Evolutionary conservation across 2,113 vertebrate species (phyloP).

Genomic region (Centropus unirufus): DNA sequence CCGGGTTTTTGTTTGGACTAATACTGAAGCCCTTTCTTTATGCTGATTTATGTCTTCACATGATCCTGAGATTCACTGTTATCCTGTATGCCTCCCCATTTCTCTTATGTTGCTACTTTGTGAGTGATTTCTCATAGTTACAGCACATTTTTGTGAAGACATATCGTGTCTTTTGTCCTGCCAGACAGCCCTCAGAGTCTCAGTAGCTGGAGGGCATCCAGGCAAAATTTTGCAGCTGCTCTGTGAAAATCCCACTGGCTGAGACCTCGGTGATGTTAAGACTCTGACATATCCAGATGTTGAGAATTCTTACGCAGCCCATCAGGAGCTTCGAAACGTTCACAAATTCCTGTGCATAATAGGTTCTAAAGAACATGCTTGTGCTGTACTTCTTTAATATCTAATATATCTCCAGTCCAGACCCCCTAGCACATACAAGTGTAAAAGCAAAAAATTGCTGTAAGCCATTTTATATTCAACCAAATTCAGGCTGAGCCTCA

Average conservation of each 20-base stretch:
- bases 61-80: neutral
- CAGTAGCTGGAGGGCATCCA: constrained; percentile 39
- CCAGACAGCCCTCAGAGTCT: neutral
- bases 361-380: neutral
- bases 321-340: neutral
- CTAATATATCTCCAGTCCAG: neutral
- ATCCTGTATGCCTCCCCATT: neutral
- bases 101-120: neutral
- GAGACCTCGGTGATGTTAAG: neutral
- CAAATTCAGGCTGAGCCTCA: neutral
- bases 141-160: neutral
- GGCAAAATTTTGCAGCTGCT: constrained; percentile 36
- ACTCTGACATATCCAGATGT: neutral
- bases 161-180: neutral
- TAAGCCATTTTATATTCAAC: neutral
- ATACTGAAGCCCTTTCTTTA: neutral
- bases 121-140: constrained; percentile 1
- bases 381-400: neutral
- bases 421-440: neutral
- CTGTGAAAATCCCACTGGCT: constrained; percentile 1
- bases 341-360: neutral
- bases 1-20: neutral
- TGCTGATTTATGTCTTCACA: neutral
- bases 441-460: neutral
- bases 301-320: neutral